phyloP scores from a whole-genome alignment of 2,113 vertebrate genomes.

The Pseudolaguvia tuberculata region DNA sequence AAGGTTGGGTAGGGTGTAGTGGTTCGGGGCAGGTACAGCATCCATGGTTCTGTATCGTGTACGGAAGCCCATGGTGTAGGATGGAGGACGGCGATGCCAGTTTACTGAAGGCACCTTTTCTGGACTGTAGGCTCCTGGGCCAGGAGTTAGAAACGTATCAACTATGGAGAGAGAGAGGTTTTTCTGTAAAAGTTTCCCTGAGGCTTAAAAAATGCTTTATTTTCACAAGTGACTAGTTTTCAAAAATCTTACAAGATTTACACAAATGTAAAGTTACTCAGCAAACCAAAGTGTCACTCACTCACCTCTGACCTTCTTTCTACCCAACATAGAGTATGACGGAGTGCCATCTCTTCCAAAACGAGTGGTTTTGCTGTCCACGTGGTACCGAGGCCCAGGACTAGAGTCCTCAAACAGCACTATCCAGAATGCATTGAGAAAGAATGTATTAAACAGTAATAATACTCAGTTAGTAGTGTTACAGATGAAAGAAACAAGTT shows the following conservation, averaged over 20 bases:
- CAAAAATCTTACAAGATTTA: too few relatives aligned
- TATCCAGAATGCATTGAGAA: conserved; percentile 45
- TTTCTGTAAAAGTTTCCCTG: not conserved
- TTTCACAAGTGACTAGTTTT: too few relatives aligned
- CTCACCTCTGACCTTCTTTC: conserved; percentile 60
- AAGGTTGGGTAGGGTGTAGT: conserved; percentile 77
- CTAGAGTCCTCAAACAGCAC: conserved; percentile 72
- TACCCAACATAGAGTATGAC: conserved; percentile 78
- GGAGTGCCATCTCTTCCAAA: conserved; percentile 76
- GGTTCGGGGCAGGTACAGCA: conserved; percentile 75
- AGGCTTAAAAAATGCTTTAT: not conserved
- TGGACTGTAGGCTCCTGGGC: conserved; percentile 80
- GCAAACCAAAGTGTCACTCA: not conserved
- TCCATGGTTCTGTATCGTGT: conserved; percentile 68
- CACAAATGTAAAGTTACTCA: too few relatives aligned
- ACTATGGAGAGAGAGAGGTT: conserved; percentile 37
- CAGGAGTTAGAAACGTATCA: conserved; percentile 67
- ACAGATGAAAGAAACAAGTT: not conserved
- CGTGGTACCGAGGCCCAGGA: conserved; percentile 79
- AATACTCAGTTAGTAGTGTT: not conserved
- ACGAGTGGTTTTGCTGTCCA: conserved; percentile 76
- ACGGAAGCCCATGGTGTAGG: conserved; percentile 75
- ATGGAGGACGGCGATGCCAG: conserved; percentile 68
- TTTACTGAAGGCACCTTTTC: conserved; percentile 70
- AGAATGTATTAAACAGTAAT: not conserved